Evolutionary conservation across 92 coral and sea anemone species (phyloP).

Genomic region (Desmophyllum pertusum): DNA sequence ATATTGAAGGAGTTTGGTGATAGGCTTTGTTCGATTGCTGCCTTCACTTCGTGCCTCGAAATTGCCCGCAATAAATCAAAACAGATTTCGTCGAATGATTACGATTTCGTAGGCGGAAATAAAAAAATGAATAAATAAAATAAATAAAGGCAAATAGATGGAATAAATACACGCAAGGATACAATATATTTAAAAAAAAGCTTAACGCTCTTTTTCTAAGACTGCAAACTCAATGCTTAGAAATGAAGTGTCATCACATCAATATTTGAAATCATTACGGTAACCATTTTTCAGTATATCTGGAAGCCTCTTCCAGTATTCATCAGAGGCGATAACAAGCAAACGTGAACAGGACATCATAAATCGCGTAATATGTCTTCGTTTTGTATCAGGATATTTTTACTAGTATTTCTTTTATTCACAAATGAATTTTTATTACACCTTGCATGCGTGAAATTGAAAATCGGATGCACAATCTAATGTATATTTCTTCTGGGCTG

Average conservation of each 20-base stretch:
- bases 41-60: too few species aligned
- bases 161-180: neutral
- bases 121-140: neutral
- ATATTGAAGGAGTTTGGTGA: too few species aligned
- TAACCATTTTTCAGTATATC: neutral
- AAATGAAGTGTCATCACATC: neutral
- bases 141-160: neutral
- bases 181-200: neutral
- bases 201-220: neutral
- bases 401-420: neutral
- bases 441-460: neutral
- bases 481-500: neutral
- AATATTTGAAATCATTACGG: neutral
- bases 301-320: neutral
- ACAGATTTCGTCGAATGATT: too few species aligned
- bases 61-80: neutral
- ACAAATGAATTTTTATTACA: neutral
- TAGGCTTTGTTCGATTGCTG: too few species aligned
- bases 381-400: neutral
- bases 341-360: neutral
- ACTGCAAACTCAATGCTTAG: neutral
- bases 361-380: neutral
- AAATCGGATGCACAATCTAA: neutral
- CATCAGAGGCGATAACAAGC: neutral
- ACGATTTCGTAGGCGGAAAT: too few species aligned